phyloP scores from a whole-genome alignment of 2,888 invertebrate genomes.

The Brassicogethes aeneus region DNA sequence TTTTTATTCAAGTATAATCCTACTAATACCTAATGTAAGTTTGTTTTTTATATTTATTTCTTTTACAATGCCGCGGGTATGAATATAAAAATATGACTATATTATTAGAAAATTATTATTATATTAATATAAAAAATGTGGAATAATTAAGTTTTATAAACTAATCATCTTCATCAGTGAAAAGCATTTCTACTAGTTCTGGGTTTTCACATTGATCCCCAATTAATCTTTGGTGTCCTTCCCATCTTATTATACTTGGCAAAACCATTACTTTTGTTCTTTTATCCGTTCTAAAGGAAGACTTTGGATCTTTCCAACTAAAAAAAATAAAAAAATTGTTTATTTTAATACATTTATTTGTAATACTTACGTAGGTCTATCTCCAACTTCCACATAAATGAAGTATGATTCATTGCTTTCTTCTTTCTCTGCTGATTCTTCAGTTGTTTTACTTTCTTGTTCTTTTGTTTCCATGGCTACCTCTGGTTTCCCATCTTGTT shows the following conservation, averaged over 20 bases:
- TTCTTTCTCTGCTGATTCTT: no score
- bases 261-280: constrained; percentile 65
- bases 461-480: no score
- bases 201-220: constrained; percentile 67
- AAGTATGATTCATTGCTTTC: constrained; percentile 57
- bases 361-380: constrained; percentile 58
- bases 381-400: constrained; percentile 71
- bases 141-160: not conserved
- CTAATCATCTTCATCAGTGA: constrained; percentile 54
- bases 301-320: constrained; percentile 78
- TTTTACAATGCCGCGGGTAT: no score
- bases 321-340: constrained; percentile 24
- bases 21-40: no score
- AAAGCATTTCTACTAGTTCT: constrained; percentile 70
- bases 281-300: constrained; percentile 71
- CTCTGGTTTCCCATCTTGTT: no score
- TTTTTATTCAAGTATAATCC: no score
- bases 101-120: not conserved
- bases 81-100: no score
- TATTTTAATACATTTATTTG: not conserved
- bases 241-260: constrained; percentile 75
- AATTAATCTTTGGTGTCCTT: constrained; percentile 66
- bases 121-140: not conserved
- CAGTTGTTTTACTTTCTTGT: no score
- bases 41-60: no score